Evolutionary conservation across 2,888 invertebrate genomes (phyloP).

Genomic region (Marasmarcha lunaedactyla): DNA sequence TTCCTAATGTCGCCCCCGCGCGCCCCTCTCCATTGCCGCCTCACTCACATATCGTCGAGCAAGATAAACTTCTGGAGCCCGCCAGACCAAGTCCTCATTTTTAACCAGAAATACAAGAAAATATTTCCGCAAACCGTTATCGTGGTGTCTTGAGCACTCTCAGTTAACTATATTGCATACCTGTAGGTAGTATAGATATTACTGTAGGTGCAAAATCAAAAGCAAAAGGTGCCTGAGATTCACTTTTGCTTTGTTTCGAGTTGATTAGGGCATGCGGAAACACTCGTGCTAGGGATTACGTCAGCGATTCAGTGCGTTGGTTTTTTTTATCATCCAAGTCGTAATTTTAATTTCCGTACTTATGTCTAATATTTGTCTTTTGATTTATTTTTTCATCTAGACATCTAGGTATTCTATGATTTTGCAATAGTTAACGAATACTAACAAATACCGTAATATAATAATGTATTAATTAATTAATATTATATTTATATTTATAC

Average conservation of each 20-base stretch:
- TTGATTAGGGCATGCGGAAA: conserved; percentile 56
- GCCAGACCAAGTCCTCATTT: conserved; percentile 54
- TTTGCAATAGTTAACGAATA: no score
- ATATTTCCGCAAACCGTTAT: conserved; percentile 56
- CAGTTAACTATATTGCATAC: background rate
- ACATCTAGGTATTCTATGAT: no score
- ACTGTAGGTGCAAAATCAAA: conserved; percentile 4
- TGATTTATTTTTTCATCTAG: no score
- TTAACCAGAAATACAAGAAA: conserved; percentile 38
- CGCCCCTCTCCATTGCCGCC: conserved; percentile 25
- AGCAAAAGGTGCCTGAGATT: conserved; percentile 3
- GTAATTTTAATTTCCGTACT: conserved; percentile 16
- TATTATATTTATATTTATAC: no score
- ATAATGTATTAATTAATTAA: no score
- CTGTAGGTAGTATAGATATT: no score
- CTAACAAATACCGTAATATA: no score
- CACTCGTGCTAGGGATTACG: conserved; percentile 51
- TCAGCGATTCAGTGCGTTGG: conserved; percentile 43
- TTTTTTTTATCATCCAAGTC: conserved; percentile 49
- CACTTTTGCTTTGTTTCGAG: conserved; percentile 15
- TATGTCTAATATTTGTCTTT: no score
- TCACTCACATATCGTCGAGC: conserved; percentile 44
- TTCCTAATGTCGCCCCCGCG: conserved; percentile 30
- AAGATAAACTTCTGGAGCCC: conserved; percentile 61
- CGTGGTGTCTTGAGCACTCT: conserved; percentile 21